Base-by-base conservation (phyloP, 2,113 vertebrate genomes). In the Todiramphus chloris region DNA sequence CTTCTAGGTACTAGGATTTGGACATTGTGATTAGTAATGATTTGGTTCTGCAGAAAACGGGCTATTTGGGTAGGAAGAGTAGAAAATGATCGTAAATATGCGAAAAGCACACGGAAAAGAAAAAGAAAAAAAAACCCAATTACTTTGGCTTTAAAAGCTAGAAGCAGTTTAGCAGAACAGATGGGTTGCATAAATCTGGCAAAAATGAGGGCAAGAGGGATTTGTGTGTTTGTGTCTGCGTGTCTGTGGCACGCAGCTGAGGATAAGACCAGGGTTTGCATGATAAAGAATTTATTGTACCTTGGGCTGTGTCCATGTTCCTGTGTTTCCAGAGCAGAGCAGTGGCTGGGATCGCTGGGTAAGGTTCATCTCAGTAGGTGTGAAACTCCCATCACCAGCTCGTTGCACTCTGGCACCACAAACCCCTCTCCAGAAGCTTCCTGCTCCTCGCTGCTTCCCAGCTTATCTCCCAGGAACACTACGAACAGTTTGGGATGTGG, bases 181-280 rank as follows among this genome's bases (percentile, higher is more conserved):
- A 96, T 96, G 91, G 83, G 56, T 68, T 89, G 50, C 80, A 74
- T 75, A 88, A 90, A 90, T 95, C 68, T 94, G 85, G 73, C 53
- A 85, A 64, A 94, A 95, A 75, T 13, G 83, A 96, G 87, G 80
- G 87, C 89, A 89, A 14, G 73, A 89, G 89, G 84, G 95, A 93
- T 93, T 82, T 74, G 58, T 68, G 37, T 82, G 44, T 68, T 43
- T 43, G 43, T 43, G 43, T 43, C 43, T 43, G 43, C 43, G 81
- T 96, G 69, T 83, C 46, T 46, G 82, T 90, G 58, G 87, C 56
- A n/a, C 9, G 50, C 56, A 72, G 82, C 83, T n/a, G 76, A 63
- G 37, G 66, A 37, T 41, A 67, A 31, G 60, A 66, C 4, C 16
- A 35, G 77, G 16, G 9, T 5, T 41, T 68, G 56, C 2, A 4